A percentile compares a stretch with the other conserved stretches of the same genome.
Conservation (phyloP, 2,113 vertebrate species). For the Cariama cristata region DNA sequence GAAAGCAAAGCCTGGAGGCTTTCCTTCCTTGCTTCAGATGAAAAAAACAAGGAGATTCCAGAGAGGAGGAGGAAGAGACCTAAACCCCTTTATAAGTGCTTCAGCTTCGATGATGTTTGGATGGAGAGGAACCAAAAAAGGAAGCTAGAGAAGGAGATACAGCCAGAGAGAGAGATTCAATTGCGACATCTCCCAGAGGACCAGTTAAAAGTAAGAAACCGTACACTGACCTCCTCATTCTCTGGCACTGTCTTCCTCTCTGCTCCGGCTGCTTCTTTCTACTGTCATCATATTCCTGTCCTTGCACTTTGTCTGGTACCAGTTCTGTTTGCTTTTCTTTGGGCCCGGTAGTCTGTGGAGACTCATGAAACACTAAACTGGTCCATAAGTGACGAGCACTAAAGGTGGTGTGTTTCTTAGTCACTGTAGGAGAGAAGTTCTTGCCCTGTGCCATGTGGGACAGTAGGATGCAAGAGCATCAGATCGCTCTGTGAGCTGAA, state of each 20-base stretch:
- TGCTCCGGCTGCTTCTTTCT: constrained; percentile 20
- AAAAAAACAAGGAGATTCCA: constrained; percentile 19
- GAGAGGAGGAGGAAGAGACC: constrained; percentile 46
- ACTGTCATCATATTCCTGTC: neutral
- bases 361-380: neutral
- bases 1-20: constrained; percentile 48
- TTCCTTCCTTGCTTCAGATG: constrained; percentile 41
- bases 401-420: neutral
- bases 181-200: constrained; percentile 42
- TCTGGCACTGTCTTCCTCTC: neutral
- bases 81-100: constrained; percentile 42
- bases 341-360: neutral
- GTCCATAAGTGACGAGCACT: neutral
- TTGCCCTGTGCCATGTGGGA: neutral
- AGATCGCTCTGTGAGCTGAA: neutral
- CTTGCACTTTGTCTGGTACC: neutral
- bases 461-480: neutral
- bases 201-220: constrained; percentile 80
- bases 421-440: neutral
- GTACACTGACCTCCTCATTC: neutral
- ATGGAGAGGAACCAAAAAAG: constrained; percentile 82
- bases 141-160: constrained; percentile 73
- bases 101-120: constrained; percentile 87
- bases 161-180: constrained; percentile 64
- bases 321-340: constrained; percentile 2